Percentiles rank a stretch among this genome's conserved stretches.
Conservation (phyloP, 2,888 invertebrate genomes). For the Capitulum mitella region DNA sequence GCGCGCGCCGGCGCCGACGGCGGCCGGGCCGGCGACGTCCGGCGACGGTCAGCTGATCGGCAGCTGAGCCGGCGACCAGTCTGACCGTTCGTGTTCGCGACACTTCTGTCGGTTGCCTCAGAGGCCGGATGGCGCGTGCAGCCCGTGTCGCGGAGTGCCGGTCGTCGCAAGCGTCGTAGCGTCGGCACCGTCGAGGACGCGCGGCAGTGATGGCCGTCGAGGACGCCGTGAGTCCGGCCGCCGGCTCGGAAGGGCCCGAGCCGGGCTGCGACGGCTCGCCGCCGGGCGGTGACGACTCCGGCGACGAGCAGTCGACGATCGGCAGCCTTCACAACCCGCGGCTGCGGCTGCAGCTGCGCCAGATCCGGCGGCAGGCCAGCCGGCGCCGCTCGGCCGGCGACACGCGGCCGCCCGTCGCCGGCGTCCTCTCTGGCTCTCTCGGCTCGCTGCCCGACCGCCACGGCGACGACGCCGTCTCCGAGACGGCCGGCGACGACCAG, state of each 20-base stretch:
- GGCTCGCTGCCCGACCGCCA: background rate
- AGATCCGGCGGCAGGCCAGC: background rate
- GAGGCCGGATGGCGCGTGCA: background rate
- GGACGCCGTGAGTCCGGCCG: background rate
- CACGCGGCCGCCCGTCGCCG: background rate
- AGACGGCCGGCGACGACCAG: background rate
- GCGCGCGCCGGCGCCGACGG: background rate
- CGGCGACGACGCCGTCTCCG: background rate
- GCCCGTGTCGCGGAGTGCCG: background rate
- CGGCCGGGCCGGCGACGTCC: background rate
- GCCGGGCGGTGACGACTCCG: constrained; percentile 8
- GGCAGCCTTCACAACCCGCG: constrained; percentile 7
- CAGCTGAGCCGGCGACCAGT: background rate
- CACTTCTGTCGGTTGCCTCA: background rate
- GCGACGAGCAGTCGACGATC: constrained; percentile 24
- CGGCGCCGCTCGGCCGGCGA: constrained; percentile 12
- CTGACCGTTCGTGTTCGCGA: background rate
- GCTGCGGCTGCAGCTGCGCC: constrained; percentile 7
- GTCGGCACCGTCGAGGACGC: background rate
- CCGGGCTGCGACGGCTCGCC: background rate
- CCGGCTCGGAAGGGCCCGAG: background rate
- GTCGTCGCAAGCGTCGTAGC: background rate
- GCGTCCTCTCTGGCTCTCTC: background rate
- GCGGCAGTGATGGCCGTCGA: background rate
- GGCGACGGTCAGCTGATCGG: background rate